Evolutionary conservation across 1,140 invertebrate species (phyloP), one percentile per base, ranked within the genome.

Genomic region (Panagrolaimus sp.): DNA sequence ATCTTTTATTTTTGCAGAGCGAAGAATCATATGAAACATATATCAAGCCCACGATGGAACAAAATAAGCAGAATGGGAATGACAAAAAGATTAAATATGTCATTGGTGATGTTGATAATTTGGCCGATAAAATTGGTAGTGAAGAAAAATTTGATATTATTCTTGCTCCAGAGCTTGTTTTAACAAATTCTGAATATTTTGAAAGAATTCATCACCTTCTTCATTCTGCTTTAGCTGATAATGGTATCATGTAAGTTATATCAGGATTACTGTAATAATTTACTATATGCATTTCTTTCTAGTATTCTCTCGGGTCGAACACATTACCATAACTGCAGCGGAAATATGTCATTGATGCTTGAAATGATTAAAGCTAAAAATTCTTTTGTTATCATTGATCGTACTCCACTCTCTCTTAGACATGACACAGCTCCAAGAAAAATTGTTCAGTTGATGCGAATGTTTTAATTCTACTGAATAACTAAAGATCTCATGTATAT

Each of bases 51-150:
- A 82, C 78, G 5, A 45, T 80, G 38, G 65, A 61, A 27, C 63
- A 81, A n/a, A 80, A 80, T 69, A 80, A 81, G 23, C 7, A 81
- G 23, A 80, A 80, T 69, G 78, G 78, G 23, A 4, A 2, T 7
- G 72, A 83, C 47, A 74, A 74, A n/a, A 82, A 67, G 42, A 63
- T 69, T 69, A 81, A 83, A 51, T 70, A 79, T 65, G 53, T 43
- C 20, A 69, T 62, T 14, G 77, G 78, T 23, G 68, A 70, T n/a
- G 51, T 76, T 13, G 68, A 78, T 62, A 14, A 66, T 66, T 31
- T 66, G 74, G 27, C 62, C 67, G 14, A 63, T 71, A 57, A 57
- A 16, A 20, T 27, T 72, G n/a, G n/a, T n/a, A 73, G 63, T 74
- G 64, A 67, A 38, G 31, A 62, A 47, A 73, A 62, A 47, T 83